Conservation (phyloP, 1,140 invertebrate genomes). For the Ips nitidus region DNA sequence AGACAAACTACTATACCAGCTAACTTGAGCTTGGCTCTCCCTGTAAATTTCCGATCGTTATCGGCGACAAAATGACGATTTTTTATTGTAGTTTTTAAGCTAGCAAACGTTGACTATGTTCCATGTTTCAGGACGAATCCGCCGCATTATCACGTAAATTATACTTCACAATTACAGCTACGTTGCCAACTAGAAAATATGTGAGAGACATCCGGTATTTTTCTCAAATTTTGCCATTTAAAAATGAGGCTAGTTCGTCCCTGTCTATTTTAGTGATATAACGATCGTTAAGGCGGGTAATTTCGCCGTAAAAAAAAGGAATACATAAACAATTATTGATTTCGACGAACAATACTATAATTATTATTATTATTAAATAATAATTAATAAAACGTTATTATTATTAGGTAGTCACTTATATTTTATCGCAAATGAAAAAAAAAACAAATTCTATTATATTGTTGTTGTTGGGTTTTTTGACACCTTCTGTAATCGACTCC, state of each 20-base stretch:
- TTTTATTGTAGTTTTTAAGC: constrained; percentile 50
- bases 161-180: not conserved
- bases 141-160: not conserved
- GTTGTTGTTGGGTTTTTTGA: too few species aligned
- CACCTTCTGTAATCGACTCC: too few species aligned
- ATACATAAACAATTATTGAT: constrained; percentile 10
- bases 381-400: too few species aligned
- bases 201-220: too few species aligned
- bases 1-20: too few species aligned
- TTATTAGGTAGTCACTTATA: too few species aligned
- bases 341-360: constrained; percentile 20
- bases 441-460: too few species aligned
- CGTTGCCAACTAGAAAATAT: too few species aligned
- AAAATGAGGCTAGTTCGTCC: constrained; percentile 13
- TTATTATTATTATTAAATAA: not conserved
- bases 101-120: constrained; percentile 38
- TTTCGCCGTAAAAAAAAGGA: constrained; percentile 25
- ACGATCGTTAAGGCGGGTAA: constrained; percentile 24
- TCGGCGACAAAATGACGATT: constrained; percentile 45
- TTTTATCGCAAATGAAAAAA: too few species aligned
- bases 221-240: not conserved
- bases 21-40: not conserved
- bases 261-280: constrained; percentile 26
- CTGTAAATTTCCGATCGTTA: constrained; percentile 41
- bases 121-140: constrained; percentile 23